phyloP scores from a whole-genome alignment of 2,113 vertebrate species.

The Euleptes europaea region DNA sequence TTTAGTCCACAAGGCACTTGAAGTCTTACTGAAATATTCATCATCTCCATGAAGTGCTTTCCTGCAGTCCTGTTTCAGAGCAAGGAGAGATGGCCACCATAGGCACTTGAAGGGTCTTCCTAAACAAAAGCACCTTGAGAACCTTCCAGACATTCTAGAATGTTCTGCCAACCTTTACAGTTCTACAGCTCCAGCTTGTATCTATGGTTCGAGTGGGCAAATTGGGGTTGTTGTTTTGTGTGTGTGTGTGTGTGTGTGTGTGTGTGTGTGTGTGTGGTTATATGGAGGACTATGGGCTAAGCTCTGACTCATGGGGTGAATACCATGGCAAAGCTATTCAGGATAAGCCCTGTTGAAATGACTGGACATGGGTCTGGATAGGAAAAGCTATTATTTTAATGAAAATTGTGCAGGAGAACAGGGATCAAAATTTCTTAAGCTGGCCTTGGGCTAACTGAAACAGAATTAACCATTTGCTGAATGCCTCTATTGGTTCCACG shows the following conservation, averaged over 20 bases:
- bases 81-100: background rate
- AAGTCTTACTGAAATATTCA: no score
- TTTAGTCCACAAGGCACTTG: rapidly evolving
- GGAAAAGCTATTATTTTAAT: background rate
- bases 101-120: no score
- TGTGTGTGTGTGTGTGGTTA: no score
- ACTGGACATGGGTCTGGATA: no score
- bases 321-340: background rate
- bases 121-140: background rate
- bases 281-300: no score
- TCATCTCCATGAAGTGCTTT: background rate
- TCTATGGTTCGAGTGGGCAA: no score
- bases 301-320: no score
- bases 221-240: no score
- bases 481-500: background rate
- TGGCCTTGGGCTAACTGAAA: background rate
- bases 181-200: no score
- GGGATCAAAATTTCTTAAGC: background rate
- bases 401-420: background rate
- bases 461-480: background rate
- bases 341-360: background rate
- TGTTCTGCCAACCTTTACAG: no score
- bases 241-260: no score
- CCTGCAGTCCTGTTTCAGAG: background rate
- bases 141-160: no score